Conservation (phyloP, 2,113 vertebrate genomes). For the Eira barbara region DNA sequence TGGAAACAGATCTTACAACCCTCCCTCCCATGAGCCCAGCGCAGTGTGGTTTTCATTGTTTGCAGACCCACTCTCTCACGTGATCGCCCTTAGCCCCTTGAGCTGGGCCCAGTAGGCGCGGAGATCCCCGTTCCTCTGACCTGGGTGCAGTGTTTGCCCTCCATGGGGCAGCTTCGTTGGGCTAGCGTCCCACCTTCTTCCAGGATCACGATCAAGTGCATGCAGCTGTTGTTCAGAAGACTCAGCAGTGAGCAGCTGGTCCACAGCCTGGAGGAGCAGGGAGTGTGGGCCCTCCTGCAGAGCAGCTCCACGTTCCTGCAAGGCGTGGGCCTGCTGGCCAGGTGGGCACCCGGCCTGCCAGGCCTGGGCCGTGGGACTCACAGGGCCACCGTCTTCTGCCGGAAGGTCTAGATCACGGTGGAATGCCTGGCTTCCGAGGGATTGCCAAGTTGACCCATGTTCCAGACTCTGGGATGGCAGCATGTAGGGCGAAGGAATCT, state of each 20-base stretch:
- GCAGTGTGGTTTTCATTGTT: neutral
- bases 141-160: neutral
- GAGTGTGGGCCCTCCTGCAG: constrained; percentile 43
- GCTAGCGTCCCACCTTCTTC: accelerated
- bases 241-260: neutral
- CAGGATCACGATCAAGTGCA: constrained; percentile 44
- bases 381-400: neutral
- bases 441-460: accelerated
- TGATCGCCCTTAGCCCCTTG: neutral
- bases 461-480: neutral
- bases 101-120: accelerated
- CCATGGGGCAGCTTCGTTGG: accelerated
- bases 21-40: neutral
- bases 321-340: constrained; percentile 62
- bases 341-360: neutral
- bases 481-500: neutral
- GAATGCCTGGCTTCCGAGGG: neutral
- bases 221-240: constrained; percentile 54
- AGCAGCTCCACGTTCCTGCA: constrained; percentile 43
- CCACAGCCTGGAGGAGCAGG: neutral
- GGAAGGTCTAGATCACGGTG: neutral
- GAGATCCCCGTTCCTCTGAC: neutral
- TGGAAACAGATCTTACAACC: neutral
- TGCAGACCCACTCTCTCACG: neutral
- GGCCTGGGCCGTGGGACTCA: accelerated